Base-by-base conservation (phyloP, 2,797 vertebrate genomes). In the Nyctibius grandis region DNA sequence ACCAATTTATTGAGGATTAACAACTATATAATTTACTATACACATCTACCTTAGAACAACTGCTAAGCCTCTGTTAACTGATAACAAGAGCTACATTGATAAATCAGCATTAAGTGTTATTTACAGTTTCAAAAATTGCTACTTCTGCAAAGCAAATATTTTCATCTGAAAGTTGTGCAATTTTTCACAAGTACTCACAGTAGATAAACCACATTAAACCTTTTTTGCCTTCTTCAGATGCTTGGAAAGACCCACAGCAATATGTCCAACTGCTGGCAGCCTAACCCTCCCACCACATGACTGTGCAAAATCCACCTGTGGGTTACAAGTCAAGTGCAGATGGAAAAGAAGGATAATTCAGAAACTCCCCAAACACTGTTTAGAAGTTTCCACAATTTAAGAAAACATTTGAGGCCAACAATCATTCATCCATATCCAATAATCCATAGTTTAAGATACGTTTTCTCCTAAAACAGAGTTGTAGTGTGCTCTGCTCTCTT, bases 1-100 rank as follows among this genome's bases (percentile, higher is more conserved):
- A 51, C 69, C 65, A 81, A 91, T 96, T 95, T 95, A 93, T 63
- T 45, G 40, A 75, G 59, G 79, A 95, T 81, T 96, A 96, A 85
- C 64, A 91, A 56, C 45, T 67, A 25, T 29, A 15, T 80, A 74
- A 92, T 95, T 92, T 89, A 96, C 85, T 89, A n/a, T 84, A 60
- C 5, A 1, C 12, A 17, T 38, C 93, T 83, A 74, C 65, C 86
- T 85, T 75, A 63, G 57, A 80, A 83, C 68, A 78, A 91, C 82
- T 89, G 75, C 81, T 94, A 76, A 81, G 69, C 44, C 45, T 65
- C 65, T 50, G 45, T 31, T 83, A 95, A 72, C 74, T 16, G 47
- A 29, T 93, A 83, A 90, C 69, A 81, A 64, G 60, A 73, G 42
- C 77, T 54, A 21, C 69, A 42, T 4, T 73, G 78, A 93, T 69